Evolutionary conservation across 2,113 vertebrate species (phyloP), one percentile per base, ranked within the genome.

Genomic region (Gallinago jamesoni): DNA sequence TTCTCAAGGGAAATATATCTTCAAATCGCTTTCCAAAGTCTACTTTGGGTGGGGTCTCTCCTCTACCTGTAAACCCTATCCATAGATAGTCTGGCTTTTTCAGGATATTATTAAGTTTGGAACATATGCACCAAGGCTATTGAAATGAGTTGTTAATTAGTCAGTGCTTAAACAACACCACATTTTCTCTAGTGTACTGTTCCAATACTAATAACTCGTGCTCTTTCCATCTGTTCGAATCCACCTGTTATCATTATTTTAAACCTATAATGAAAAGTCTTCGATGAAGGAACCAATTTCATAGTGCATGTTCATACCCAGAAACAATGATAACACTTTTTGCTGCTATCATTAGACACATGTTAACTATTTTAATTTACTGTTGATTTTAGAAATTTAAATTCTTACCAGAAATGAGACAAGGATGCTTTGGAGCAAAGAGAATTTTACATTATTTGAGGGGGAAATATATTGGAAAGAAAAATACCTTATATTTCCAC

Each of bases 91-190:
- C 33, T 41, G 20, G 25, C 12, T 92, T 83, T 84, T 82, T 50
- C 1, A 2, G 45, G 37, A 19, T 76, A 48, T 72, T 72, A 83
- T 45, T 59, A 85, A 79, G 50, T 85, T 83, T 91, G 69, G 87
- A 95, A 85, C 77, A 93, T 89, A 94, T 93, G 87, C 67, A 85
- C 43, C 21, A 82, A 83, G 50, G 53, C 59, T 96, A 91, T 94
- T 88, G 93, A 91, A 96, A 96, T 91, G 74, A 94, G 70, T 80
- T 90, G 89, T 95, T 93, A 96, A 93, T 97, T 94, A 96, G 70
- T 79, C 78, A 89, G 70, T 66, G 33, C 81, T 94, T 94, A 93
- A 96, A 91, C 70, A 92, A 91, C 77, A 92, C 37, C 93, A 89
- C 37, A 75, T 91, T 96, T 93, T 94, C 89, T 93, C 89, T 64